Evolutionary conservation across 1,140 invertebrate genomes (phyloP), one percentile per base, ranked within the genome.

Genomic region (Homarus americanus): DNA sequence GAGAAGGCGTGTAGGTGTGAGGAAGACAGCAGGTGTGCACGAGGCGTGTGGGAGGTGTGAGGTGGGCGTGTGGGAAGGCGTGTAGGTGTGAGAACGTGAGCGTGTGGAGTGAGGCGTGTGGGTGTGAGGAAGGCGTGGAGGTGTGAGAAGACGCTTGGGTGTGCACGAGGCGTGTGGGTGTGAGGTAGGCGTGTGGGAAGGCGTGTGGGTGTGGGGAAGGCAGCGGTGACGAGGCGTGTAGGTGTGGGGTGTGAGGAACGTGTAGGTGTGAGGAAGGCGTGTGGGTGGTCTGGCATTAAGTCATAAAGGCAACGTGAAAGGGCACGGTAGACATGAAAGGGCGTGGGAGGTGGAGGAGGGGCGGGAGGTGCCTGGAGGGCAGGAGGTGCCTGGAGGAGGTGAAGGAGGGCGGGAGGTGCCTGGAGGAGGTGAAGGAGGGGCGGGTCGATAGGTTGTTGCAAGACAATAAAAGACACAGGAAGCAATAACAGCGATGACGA

Each of bases 381-480:
- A 15, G 44, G 1, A 34, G 73, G 2, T 20, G 73, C 15, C 44
- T 7, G 44, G 44, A n/a, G n/a, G n/a, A 17, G 36, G 63, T 28
- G 63, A 28, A 32, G 63, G n/a, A 66, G n/a, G n/a, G 63, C 17
- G 28, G 63, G 2, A 69, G 63, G 63, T 63, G 58, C 12, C 58
- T 63, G 58, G 58, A 24, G 44, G 44, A 49, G 58, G 4, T 63
- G 12, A 9, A 69, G n/a, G n/a, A 69, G 63, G 44, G 63, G 17
- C 63, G 24, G 63, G 63, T 69, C 63, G 63, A 69, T 69, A 69
- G 63, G 5, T 28, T 69, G 63, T 69, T 69, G 63, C 63, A 69
- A n/a, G 3, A 28, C 17, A 32, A 28, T 32, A 28, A 63, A n/a
- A 24, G 24, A 63, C 15, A 69, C 63, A 69, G n/a, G 63, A 69